A percentile compares a stretch with the other conserved stretches of the same genome.
phyloP scores from a whole-genome alignment of 2,797 vertebrate genomes.

The Synaphobranchus kaupii region DNA sequence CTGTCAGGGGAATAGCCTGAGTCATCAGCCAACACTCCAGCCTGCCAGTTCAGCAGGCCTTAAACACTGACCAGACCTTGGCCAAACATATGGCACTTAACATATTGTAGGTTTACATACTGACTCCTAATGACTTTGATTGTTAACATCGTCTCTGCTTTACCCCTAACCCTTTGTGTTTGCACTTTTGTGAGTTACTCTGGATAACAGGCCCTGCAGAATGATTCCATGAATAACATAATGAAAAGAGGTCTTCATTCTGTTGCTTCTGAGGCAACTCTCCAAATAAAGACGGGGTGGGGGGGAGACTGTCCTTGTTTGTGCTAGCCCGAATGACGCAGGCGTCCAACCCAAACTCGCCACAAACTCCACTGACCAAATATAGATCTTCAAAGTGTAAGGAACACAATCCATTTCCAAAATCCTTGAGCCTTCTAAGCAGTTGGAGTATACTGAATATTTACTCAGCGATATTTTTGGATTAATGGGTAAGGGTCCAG shows the following conservation, averaged over 20 bases:
- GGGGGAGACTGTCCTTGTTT: neutral
- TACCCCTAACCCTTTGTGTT: too few relatives aligned
- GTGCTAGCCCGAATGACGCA: slow-evolving; percentile 6
- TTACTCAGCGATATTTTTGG: neutral
- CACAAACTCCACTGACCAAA: slow-evolving; percentile 9
- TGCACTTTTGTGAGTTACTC: too few relatives aligned
- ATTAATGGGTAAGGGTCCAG: neutral
- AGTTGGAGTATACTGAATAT: neutral
- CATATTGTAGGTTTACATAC: neutral
- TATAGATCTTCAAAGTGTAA: neutral
- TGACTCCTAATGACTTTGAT: neutral
- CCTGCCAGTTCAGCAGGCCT: neutral
- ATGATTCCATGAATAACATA: neutral
- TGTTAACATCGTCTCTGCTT: neutral
- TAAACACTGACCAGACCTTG: neutral
- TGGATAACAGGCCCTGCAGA: neutral
- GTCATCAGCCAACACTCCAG: slow-evolving; percentile 32
- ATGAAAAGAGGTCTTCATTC: neutral
- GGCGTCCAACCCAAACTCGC: neutral
- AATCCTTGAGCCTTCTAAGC: neutral
- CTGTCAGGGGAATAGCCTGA: slow-evolving; percentile 20
- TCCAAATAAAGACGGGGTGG: neutral
- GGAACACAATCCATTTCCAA: neutral
- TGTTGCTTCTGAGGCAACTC: neutral
- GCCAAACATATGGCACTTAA: neutral